Conservation (phyloP, 2,888 invertebrate species). For the Phorcus lineatus region DNA sequence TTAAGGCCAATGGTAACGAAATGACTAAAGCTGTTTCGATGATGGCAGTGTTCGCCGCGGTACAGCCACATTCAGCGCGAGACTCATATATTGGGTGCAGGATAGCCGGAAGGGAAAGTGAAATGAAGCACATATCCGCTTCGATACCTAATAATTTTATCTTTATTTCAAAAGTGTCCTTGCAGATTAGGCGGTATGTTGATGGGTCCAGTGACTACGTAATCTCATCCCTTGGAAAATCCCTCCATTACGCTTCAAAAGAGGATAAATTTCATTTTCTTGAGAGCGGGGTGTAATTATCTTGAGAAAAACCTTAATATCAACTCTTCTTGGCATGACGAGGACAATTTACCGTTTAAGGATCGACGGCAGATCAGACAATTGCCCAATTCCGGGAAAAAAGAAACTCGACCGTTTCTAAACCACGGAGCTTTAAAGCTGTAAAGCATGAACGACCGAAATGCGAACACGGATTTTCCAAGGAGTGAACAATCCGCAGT, state of each 20-base stretch:
- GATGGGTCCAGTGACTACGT: background rate
- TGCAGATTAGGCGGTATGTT: background rate
- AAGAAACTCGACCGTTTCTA: background rate
- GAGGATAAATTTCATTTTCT: constrained; percentile 13
- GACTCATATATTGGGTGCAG: background rate
- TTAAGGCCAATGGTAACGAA: background rate
- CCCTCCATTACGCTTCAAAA: background rate
- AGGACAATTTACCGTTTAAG: background rate
- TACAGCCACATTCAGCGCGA: background rate
- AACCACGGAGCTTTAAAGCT: background rate
- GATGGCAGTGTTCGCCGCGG: background rate
- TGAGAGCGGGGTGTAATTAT: constrained; percentile 1
- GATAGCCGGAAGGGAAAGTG: background rate
- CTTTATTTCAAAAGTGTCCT: constrained; percentile 1
- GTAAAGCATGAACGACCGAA: background rate
- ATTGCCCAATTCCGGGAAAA: background rate
- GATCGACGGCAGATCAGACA: constrained; percentile 4
- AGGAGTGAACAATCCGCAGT: background rate
- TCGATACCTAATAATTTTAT: background rate
- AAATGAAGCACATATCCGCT: background rate
- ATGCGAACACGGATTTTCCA: background rate
- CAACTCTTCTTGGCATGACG: background rate
- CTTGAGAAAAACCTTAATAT: constrained; percentile 4
- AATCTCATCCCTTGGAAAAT: background rate
- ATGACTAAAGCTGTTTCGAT: background rate